These are phyloP conservation scores for Paraescarpia echinospica DNA, from an alignment of 1,140 invertebrate species.

Conservation along the genomic window DNA sequence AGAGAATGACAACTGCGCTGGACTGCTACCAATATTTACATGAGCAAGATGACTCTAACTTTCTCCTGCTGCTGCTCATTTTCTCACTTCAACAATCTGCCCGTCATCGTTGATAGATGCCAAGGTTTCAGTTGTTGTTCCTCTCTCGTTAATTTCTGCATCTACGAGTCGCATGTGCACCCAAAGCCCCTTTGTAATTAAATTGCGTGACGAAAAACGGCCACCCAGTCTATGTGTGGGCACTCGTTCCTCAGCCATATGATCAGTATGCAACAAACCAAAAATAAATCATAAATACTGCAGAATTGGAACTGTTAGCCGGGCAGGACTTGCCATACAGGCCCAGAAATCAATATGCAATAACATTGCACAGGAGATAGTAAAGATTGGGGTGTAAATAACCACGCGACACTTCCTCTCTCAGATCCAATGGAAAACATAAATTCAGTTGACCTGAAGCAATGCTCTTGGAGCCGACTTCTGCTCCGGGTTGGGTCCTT, in stretches of 20 bases:
- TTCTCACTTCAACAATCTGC: not conserved
- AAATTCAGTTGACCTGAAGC: not conserved
- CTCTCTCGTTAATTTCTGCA: not conserved
- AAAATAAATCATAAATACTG: conserved; percentile 1
- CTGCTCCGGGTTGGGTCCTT: not conserved
- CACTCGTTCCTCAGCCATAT: not conserved
- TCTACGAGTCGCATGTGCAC: not conserved
- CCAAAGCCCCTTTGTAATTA: not conserved
- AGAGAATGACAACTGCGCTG: not conserved
- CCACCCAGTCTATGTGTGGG: not conserved
- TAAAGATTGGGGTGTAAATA: conserved; percentile 1
- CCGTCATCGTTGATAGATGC: not conserved
- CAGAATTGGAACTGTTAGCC: not conserved
- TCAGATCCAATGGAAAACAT: not conserved
- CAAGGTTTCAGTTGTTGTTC: not conserved
- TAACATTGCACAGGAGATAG: conserved; percentile 5
- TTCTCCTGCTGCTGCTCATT: not conserved
- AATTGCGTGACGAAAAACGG: not conserved
- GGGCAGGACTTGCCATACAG: not conserved
- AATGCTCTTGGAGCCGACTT: not conserved
- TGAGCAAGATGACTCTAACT: not conserved
- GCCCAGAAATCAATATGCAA: conserved; percentile 1
- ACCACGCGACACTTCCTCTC: not conserved
- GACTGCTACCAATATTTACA: not conserved
- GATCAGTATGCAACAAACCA: not conserved